Evolutionary conservation across 2,113 vertebrate species (phyloP).

Genomic region (Arenaria interpres): DNA sequence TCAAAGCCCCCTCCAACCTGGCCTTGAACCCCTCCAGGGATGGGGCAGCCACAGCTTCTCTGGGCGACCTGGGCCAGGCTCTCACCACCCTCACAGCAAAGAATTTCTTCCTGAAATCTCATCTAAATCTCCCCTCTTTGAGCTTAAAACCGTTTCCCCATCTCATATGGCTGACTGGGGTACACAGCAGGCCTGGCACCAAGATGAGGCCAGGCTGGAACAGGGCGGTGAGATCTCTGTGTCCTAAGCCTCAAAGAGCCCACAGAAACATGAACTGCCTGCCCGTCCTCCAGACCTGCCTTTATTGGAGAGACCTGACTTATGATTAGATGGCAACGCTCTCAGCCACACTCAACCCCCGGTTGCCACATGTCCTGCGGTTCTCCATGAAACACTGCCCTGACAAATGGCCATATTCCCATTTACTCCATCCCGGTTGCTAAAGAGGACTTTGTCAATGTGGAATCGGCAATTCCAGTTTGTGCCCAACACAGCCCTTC

Average conservation of each 20-base stretch:
- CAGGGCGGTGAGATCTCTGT: background rate
- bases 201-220: background rate
- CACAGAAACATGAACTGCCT: background rate
- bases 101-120: background rate
- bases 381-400: background rate
- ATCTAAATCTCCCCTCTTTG: background rate
- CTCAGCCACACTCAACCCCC: background rate
- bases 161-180: no score
- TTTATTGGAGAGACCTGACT: background rate
- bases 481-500: background rate
- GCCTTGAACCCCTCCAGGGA: background rate
- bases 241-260: background rate
- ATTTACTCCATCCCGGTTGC: background rate
- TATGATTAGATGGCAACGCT: background rate
- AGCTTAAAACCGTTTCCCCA: background rate
- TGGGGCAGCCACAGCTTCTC: background rate
- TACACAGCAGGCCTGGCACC: background rate
- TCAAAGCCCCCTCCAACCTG: background rate
- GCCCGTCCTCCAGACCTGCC: background rate
- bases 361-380: fast-evolving
- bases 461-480: background rate
- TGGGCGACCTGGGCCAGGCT: background rate
- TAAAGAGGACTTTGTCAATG: background rate
- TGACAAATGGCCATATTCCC: background rate
- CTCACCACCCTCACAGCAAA: background rate